Evolutionary conservation across 2,888 invertebrate genomes (phyloP).

Genomic region (Cinara cedri): DNA sequence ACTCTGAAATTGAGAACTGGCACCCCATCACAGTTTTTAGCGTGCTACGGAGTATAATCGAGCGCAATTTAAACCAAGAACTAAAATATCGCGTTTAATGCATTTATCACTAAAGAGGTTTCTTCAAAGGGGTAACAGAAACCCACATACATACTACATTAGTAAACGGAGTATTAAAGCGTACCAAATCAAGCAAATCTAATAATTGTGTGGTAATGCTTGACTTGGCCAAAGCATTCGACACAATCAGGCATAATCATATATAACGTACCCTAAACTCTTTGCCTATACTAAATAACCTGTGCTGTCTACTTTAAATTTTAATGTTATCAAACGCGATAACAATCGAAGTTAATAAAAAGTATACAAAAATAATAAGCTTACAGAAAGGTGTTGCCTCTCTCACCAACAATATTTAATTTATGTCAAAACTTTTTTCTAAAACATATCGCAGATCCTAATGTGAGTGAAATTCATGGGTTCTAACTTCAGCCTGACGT

Average conservation of each 20-base stretch:
- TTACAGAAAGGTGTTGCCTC: neutral
- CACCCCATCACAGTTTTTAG: neutral
- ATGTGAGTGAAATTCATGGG: neutral
- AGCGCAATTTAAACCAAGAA: too few relatives aligned
- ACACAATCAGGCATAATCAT: constrained; percentile 1
- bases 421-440: constrained; percentile 12
- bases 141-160: constrained; percentile 4
- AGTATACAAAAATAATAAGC: neutral
- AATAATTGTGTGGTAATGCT: too few relatives aligned
- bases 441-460: neutral
- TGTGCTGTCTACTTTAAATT: too few relatives aligned
- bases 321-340: too few relatives aligned
- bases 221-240: constrained; percentile 6
- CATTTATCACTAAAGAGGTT: too few relatives aligned
- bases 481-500: neutral
- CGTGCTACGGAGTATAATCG: constrained; percentile 3
- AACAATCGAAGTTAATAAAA: too few relatives aligned
- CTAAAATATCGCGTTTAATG: neutral
- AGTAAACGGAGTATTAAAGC: constrained; percentile 1
- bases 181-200: too few relatives aligned
- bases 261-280: too few relatives aligned
- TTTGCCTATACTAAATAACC: neutral
- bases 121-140: neutral
- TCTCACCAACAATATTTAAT: neutral
- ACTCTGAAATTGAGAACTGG: neutral